These are phyloP conservation scores for Coreoperca whiteheadi DNA, from an alignment of 2,113 vertebrate genomes.

Conservation along the genomic window DNA sequence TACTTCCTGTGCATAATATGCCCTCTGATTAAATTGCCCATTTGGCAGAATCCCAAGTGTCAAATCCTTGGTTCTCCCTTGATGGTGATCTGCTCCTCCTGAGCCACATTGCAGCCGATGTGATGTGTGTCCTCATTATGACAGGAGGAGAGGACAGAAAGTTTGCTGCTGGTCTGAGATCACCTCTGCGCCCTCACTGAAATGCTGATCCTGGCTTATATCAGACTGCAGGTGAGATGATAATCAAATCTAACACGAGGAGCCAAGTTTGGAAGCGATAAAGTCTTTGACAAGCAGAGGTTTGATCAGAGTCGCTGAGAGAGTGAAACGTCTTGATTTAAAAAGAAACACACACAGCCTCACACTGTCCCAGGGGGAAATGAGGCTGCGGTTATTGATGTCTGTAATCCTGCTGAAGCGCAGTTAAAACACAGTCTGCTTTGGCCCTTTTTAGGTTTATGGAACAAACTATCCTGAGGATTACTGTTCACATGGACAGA, in stretches of 20 bases:
- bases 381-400: slow-evolving; percentile 47
- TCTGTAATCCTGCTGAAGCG: slow-evolving; percentile 60
- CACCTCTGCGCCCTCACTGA: slow-evolving; percentile 18
- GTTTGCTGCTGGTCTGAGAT: slow-evolving; percentile 10
- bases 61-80: slow-evolving; percentile 62
- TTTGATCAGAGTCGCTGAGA: background rate
- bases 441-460: slow-evolving; percentile 70
- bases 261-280: background rate
- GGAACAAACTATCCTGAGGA: slow-evolving; percentile 70
- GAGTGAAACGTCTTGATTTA: background rate
- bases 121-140: slow-evolving; percentile 62
- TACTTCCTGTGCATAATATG: slow-evolving; percentile 72
- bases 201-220: slow-evolving; percentile 9
- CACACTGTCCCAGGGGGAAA: slow-evolving; percentile 13
- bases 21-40: slow-evolving; percentile 83
- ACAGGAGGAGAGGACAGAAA: slow-evolving; percentile 28
- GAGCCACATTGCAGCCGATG: slow-evolving; percentile 45
- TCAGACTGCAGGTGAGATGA: slow-evolving; percentile 23
- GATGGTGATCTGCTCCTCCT: slow-evolving; percentile 63
- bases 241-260: background rate
- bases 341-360: background rate
- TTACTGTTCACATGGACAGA: slow-evolving; percentile 53
- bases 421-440: slow-evolving; percentile 64
- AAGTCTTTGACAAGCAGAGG: background rate
- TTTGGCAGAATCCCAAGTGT: slow-evolving; percentile 79